Percentiles rank a stretch among this genome's conserved stretches.
Evolutionary conservation across 1,140 invertebrate genomes (phyloP).

Genomic region (Pentalonia nigronervosa): DNA sequence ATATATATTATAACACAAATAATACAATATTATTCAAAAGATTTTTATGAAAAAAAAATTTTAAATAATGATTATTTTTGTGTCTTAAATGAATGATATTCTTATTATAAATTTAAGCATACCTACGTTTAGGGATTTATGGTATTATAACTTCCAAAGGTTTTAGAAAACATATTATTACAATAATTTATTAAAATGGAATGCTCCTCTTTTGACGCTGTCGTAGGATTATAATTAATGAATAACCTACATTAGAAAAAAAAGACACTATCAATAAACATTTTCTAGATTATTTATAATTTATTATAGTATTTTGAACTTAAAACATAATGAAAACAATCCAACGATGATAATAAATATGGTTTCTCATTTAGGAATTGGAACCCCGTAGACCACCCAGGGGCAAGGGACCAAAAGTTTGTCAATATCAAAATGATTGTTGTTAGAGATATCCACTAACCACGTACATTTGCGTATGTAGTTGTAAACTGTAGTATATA

Average conservation of each 20-base stretch:
- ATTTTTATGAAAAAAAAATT: neutral
- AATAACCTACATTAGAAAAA: neutral
- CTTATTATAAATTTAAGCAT: neutral
- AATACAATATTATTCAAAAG: neutral
- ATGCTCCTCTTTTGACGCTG: neutral
- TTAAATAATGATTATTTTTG: neutral
- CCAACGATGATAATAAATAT: slow-evolving; percentile 30
- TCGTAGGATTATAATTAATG: neutral
- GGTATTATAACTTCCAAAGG: neutral
- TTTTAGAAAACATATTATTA: neutral
- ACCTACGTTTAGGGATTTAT: neutral
- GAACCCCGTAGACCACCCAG: neutral
- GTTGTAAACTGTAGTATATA: neutral
- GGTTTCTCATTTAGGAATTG: slow-evolving; percentile 29
- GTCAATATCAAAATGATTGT: slow-evolving; percentile 48
- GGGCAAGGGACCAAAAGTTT: slow-evolving; percentile 24
- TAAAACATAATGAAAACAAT: neutral
- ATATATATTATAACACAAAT: neutral
- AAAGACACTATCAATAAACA: neutral
- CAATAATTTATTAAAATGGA: neutral
- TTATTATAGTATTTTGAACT: neutral
- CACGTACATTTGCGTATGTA: no score
- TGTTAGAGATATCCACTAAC: slow-evolving; percentile 30
- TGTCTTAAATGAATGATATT: neutral
- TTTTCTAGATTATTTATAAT: slow-evolving; percentile 1